A percentile compares a stretch with the other conserved stretches of the same genome.
These are phyloP conservation scores for Mesitornis unicolor DNA, from an alignment of 2,113 vertebrate genomes.

Conservation along the genomic window DNA sequence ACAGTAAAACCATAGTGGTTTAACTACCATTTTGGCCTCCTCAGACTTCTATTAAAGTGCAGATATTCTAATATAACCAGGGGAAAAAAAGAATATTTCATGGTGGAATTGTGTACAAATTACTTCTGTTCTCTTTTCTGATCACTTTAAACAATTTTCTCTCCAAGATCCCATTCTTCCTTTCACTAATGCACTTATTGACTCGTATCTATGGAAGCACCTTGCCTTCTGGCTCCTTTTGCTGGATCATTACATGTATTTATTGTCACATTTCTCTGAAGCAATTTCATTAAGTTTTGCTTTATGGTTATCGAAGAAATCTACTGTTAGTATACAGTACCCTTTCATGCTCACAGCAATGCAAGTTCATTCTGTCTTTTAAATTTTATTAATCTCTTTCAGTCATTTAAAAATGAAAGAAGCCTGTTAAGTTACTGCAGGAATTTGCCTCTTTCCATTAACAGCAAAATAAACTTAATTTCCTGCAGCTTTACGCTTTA, in stretches of 20 bases:
- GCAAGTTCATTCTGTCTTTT: not conserved
- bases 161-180: not conserved
- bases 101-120: not conserved
- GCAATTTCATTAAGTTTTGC: conserved; percentile 37
- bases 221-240: conserved; percentile 21
- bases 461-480: conserved; percentile 40
- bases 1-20: not conserved
- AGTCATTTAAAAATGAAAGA: not conserved
- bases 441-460: conserved; percentile 25
- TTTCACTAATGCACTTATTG: not conserved
- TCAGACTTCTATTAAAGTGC: not conserved
- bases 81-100: not conserved
- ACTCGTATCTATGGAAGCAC: conserved; percentile 19
- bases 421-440: not conserved
- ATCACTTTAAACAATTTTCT: not conserved
- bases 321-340: not conserved
- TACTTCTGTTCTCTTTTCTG: not conserved
- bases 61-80: not conserved
- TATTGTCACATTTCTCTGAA: conserved; percentile 41
- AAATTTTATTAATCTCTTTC: conserved; percentile 31
- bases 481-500: conserved; percentile 33
- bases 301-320: conserved; percentile 16
- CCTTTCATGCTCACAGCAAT: not conserved
- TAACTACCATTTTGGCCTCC: not conserved
- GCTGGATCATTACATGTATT: conserved; percentile 9